Conservation (phyloP, 1,140 invertebrate genomes). For the Arctopsyche grandis region DNA sequence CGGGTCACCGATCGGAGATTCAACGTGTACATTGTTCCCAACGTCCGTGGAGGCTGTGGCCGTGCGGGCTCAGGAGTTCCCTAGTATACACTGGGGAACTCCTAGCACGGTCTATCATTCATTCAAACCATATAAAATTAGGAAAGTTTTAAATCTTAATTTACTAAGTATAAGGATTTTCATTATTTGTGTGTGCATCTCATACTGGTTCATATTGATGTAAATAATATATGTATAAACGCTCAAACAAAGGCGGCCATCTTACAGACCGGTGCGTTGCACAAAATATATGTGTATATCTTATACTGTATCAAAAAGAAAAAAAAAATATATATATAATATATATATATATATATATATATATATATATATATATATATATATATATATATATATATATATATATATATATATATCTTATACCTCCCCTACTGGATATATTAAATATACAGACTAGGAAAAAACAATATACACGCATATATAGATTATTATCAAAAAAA, state of each 20-base stretch:
- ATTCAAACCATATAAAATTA: not conserved
- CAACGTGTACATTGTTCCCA: constrained; percentile 28
- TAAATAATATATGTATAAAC: not conserved
- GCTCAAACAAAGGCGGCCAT: constrained; percentile 7
- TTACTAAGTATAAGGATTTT: constrained; percentile 41
- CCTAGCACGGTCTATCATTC: constrained; percentile 43
- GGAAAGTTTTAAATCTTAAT: not conserved
- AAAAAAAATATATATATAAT: too few relatives aligned
- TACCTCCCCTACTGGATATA: too few relatives aligned
- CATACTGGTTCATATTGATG: constrained; percentile 8
- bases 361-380: too few relatives aligned
- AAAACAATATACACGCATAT: not conserved
- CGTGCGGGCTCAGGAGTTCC: constrained; percentile 50
- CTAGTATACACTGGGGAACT: not conserved
- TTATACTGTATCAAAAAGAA: too few relatives aligned
- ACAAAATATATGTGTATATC: not conserved
- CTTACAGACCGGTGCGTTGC: not conserved
- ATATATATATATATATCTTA: too few relatives aligned
- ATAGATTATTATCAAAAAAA: not conserved
- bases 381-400: too few relatives aligned
- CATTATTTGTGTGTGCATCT: constrained; percentile 41
- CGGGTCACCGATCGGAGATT: too few relatives aligned
- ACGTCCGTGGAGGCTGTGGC: constrained; percentile 15
- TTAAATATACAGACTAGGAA: not conserved
- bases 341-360: too few relatives aligned